Conservation (phyloP, 2,797 vertebrate genomes). For the Momotus momota region DNA sequence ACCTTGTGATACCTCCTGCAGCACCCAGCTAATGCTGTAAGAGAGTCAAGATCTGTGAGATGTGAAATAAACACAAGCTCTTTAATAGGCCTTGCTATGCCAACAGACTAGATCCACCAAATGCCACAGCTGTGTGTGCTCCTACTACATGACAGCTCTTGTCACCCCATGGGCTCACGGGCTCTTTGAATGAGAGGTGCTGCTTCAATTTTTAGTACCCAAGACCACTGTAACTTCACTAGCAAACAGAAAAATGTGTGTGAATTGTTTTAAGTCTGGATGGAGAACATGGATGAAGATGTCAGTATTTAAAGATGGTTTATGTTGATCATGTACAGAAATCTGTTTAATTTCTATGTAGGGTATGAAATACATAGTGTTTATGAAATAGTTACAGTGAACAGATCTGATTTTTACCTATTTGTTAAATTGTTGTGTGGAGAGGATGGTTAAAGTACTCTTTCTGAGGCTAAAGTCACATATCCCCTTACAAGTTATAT, state of each 20-base stretch:
- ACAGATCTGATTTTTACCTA: not conserved
- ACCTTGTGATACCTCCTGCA: not conserved
- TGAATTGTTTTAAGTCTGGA: not conserved
- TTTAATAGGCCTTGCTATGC: not conserved
- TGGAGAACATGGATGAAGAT: not conserved
- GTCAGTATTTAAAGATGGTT: not conserved
- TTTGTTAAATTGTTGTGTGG: not conserved
- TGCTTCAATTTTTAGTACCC: accelerated
- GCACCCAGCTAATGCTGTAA: not conserved
- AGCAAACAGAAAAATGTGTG: not conserved
- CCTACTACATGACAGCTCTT: not conserved
- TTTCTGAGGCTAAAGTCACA: not conserved
- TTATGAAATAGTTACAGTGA: not conserved
- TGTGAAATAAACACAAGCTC: not conserved
- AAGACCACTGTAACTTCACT: not conserved
- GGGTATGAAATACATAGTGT: not conserved
- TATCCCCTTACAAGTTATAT: not conserved
- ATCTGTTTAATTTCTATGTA: not conserved
- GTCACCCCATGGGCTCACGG: not conserved
- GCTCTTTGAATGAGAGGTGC: not conserved
- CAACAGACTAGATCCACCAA: not conserved
- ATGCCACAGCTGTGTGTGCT: not conserved
- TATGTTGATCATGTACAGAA: not conserved
- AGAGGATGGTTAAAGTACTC: not conserved
- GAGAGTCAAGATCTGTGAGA: not conserved